These are phyloP conservation scores for Nephila pilipes DNA, from an alignment of 1,140 invertebrate species.

Conservation along the genomic window DNA sequence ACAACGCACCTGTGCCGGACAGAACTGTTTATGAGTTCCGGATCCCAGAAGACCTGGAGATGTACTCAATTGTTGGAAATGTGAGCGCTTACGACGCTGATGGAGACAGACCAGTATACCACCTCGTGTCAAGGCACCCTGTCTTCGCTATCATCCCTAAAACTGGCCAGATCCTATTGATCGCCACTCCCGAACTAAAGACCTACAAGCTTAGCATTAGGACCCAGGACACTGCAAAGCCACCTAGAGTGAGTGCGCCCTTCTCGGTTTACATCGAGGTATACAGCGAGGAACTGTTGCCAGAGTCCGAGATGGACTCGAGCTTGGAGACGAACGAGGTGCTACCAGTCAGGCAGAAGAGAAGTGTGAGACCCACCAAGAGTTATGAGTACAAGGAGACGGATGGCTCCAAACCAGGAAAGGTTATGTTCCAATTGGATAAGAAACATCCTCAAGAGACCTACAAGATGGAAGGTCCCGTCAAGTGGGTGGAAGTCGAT, in stretches of 20 bases:
- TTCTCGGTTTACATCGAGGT: conserved; percentile 70
- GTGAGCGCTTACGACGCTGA: conserved; percentile 91
- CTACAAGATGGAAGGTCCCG: conserved; percentile 93
- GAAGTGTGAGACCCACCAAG: conserved; percentile 94
- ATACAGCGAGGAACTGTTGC: conserved; percentile 60
- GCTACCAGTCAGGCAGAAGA: conserved; percentile 26
- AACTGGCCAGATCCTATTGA: conserved; percentile 92
- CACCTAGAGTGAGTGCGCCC: conserved; percentile 83
- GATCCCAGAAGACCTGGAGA: conserved; percentile 84
- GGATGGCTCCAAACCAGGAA: conserved; percentile 92
- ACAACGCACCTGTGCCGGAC: conserved; percentile 90
- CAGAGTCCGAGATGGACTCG: not conserved
- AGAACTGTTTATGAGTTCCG: conserved; percentile 89
- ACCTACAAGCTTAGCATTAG: conserved; percentile 84
- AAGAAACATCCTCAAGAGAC: conserved; percentile 94
- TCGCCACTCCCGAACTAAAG: conserved; percentile 79
- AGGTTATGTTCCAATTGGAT: conserved; percentile 92
- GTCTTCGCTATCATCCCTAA: conserved; percentile 92
- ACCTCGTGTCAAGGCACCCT: conserved; percentile 88
- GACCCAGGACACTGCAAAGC: conserved; percentile 90
- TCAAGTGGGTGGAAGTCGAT: conserved; percentile 91
- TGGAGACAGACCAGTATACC: conserved; percentile 92
- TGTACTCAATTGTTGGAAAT: conserved; percentile 90
- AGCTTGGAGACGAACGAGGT: not conserved
- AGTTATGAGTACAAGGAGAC: conserved; percentile 95